These are phyloP conservation scores for Drosophila nasuta DNA, from an alignment of 1,140 invertebrate species.

Conservation along the genomic window DNA sequence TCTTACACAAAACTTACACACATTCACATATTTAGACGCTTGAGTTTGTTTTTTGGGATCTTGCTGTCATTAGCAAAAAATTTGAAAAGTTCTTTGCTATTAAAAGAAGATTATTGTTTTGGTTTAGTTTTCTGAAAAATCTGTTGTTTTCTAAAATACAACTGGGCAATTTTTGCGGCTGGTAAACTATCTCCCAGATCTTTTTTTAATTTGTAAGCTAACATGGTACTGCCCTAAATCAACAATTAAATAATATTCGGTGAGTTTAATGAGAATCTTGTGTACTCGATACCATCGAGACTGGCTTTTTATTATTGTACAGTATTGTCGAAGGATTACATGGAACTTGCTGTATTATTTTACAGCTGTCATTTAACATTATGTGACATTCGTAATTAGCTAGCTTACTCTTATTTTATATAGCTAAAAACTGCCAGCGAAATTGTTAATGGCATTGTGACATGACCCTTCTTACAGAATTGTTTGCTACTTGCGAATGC, in stretches of 20 bases:
- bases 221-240: too few species aligned
- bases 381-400: constrained; percentile 65
- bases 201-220: too few species aligned
- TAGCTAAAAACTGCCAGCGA: constrained; percentile 49
- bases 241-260: too few species aligned
- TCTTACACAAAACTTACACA: not conserved
- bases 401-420: constrained; percentile 41
- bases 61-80: constrained; percentile 14
- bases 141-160: not conserved
- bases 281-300: not conserved
- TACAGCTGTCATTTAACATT: constrained; percentile 39
- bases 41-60: constrained; percentile 1
- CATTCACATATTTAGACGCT: not conserved
- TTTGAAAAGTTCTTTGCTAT: constrained; percentile 1
- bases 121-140: too few species aligned
- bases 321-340: not conserved
- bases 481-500: not conserved
- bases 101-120: constrained; percentile 7
- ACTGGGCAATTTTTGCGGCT: not conserved
- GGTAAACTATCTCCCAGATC: too few species aligned
- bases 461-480: constrained; percentile 26
- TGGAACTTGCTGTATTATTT: constrained; percentile 22
- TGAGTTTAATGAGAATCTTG: too few species aligned
- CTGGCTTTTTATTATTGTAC: not conserved
- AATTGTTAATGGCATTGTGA: constrained; percentile 53